A percentile compares a stretch with the other conserved stretches of the same genome.
phyloP scores from a whole-genome alignment of 2,888 invertebrate species.

The Diarsia rubi region DNA sequence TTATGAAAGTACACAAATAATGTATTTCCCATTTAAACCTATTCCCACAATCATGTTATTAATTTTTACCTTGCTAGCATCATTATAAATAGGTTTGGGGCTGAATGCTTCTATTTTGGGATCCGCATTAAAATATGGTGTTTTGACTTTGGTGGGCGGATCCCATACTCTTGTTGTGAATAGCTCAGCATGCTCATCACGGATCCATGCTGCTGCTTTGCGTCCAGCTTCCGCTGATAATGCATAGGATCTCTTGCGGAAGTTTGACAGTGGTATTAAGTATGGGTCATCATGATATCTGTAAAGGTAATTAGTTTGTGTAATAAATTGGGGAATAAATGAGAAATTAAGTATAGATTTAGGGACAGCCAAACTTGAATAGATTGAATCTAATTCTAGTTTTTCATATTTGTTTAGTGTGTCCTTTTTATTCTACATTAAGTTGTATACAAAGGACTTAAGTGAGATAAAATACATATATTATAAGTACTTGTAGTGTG shows the following conservation, averaged over 20 bases:
- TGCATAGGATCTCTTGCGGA: conserved; percentile 93
- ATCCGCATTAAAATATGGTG: conserved; percentile 90
- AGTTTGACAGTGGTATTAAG: conserved; percentile 94
- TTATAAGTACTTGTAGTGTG: conserved; percentile 93
- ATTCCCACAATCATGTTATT: neutral
- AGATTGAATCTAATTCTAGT: neutral
- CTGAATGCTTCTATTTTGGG: conserved; percentile 93
- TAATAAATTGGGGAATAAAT: neutral
- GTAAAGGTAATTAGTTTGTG: conserved; percentile 52
- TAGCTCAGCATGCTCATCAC: conserved; percentile 93
- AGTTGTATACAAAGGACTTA: neutral
- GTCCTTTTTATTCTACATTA: neutral
- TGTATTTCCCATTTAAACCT: neutral
- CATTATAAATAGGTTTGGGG: conserved; percentile 93
- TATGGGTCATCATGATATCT: conserved; percentile 97
- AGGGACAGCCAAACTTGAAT: neutral
- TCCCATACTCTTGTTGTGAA: conserved; percentile 93
- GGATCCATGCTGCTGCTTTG: conserved; percentile 96
- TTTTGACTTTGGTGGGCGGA: conserved; percentile 90
- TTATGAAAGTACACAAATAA: too few species aligned
- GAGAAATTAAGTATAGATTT: neutral
- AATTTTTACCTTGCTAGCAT: conserved; percentile 91
- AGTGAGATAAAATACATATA: neutral
- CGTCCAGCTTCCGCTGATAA: conserved; percentile 96
- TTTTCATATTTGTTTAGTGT: neutral